Conservation (phyloP, 2,797 vertebrate genomes). For the Thripadectes ignobilis region DNA sequence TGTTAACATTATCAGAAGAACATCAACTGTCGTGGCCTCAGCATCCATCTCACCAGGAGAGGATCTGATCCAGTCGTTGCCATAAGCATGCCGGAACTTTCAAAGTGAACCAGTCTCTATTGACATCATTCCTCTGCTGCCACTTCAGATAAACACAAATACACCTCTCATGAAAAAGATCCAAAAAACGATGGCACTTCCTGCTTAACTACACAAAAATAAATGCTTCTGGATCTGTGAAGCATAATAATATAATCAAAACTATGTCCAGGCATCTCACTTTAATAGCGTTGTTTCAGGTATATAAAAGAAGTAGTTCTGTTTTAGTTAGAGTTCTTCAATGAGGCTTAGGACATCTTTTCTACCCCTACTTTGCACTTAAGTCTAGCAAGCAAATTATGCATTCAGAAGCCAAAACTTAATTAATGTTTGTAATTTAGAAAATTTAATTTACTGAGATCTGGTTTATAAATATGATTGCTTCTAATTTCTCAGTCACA, state of each 20-base stretch:
- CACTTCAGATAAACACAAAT: background rate
- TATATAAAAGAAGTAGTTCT: background rate
- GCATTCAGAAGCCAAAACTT: background rate
- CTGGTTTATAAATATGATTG: slow-evolving; percentile 1
- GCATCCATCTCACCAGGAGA: background rate
- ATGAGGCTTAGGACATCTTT: background rate
- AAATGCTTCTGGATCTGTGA: background rate
- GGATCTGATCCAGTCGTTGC: background rate
- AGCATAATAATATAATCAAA: background rate
- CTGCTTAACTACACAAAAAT: background rate
- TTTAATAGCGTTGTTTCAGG: background rate
- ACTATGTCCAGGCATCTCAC: background rate
- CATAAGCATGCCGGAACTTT: background rate
- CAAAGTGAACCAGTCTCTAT: background rate
- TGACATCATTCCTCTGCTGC: background rate
- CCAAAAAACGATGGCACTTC: background rate
- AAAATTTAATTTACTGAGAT: slow-evolving; percentile 2
- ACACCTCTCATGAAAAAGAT: background rate
- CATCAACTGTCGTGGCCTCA: background rate
- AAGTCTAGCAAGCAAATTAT: background rate
- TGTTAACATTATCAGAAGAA: background rate
- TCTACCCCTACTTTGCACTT: background rate
- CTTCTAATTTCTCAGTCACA: background rate
- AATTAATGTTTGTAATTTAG: background rate
- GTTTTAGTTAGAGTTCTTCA: background rate